Evolutionary conservation across 2,113 vertebrate species (phyloP), one percentile per base, ranked within the genome.

Genomic region (Sander vitreus): DNA sequence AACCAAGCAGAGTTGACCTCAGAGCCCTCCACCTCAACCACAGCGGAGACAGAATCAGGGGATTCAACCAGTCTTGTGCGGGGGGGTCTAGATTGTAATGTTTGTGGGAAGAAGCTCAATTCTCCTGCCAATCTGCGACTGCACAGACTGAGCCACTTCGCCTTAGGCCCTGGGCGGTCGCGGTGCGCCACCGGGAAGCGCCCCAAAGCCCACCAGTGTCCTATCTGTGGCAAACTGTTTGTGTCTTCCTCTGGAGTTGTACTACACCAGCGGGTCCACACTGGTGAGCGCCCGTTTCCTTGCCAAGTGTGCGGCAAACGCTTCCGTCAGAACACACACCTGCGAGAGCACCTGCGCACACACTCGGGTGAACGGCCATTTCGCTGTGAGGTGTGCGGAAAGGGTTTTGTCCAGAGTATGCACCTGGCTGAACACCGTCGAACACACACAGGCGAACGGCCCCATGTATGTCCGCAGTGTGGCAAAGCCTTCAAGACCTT

Each of bases 341-440:
- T 98, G 70, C 96, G 97, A 5, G 97, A 98, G 93, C 97, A 98
- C 90, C 86, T 96, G 79, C 97, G 97, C 87, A 95, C 96, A 0
- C 97, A 97, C 87, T 96, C 97, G 0, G 97, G 97, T 0, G 97
- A 97, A 76, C 93, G 97, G 33, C 97, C 97, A 0, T 97, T 96
- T 19, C 92, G 93, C 74, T 98, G 97, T 5, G 95, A 96, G 36
- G 93, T 95, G n/a, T 97, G 97, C 0, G 95, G 95, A 9, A 97
- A 97, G 89, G 94, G 96, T 57, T 98, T 97, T 58, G 95, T 97
- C 78, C 97, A 97, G 91, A 96, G 97, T 53, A 97, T 97, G 96
- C 97, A 97, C 77, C 93, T 97, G 85, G 94, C 96, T 0, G 96
- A 97, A 2, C 97, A 99, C 81, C 95, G 95, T 0, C 95, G 96